Conservation (phyloP, 2,797 vertebrate species). For the Schizopygopsis pylzovi region DNA sequence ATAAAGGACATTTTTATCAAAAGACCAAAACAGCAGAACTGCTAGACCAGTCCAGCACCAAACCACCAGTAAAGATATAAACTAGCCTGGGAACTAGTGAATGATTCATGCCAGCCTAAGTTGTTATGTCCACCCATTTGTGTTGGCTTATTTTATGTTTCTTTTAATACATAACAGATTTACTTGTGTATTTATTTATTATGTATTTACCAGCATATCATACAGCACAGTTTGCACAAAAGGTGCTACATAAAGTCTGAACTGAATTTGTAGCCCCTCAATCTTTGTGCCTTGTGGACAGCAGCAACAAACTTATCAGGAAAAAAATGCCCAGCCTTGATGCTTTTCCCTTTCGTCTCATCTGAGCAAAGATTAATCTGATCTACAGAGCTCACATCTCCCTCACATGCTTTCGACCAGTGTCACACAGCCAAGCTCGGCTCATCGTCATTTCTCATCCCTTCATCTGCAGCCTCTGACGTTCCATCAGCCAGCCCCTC, state of each 20-base stretch:
- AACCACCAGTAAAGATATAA: neutral
- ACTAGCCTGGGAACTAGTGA: neutral
- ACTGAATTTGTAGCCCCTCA: conserved; percentile 23
- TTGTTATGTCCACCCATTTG: neutral
- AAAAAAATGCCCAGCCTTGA: conserved; percentile 39
- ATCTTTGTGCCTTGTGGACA: conserved; percentile 32
- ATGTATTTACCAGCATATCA: conserved; percentile 9
- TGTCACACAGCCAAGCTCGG: conserved; percentile 36
- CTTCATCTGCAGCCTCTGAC: conserved; percentile 47
- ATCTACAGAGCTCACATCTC: conserved; percentile 46
- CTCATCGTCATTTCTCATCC: conserved; percentile 48
- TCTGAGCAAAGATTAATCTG: conserved; percentile 48
- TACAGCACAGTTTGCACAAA: conserved; percentile 25
- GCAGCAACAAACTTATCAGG: conserved; percentile 43
- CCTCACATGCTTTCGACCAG: conserved; percentile 37
- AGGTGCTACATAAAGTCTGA: conserved; percentile 36
- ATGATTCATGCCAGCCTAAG: neutral
- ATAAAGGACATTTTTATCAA: neutral
- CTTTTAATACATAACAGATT: neutral
- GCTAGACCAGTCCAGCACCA: neutral
- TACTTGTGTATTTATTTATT: conserved; percentile 22
- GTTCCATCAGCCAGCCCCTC: conserved; percentile 45
- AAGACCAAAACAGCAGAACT: neutral
- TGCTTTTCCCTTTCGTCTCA: conserved; percentile 39
- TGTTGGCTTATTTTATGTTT: neutral